Conservation (phyloP, 2,113 vertebrate genomes). For the Halichoeres trimaculatus region DNA sequence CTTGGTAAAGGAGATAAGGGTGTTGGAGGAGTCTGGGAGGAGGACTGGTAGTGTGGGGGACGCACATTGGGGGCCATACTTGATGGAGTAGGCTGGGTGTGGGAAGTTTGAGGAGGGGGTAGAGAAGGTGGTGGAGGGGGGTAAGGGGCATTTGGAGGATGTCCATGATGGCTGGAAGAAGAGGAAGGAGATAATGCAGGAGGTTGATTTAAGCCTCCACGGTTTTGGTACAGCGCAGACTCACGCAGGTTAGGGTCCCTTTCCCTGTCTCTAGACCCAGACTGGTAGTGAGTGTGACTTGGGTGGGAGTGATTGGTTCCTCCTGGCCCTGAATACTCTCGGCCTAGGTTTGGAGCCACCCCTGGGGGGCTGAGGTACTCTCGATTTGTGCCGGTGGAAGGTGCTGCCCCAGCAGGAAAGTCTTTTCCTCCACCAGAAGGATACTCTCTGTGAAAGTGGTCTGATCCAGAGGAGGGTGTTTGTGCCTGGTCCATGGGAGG, state of each 20-base stretch:
- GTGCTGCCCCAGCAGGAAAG: constrained; percentile 69
- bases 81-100: constrained; percentile 74
- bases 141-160: constrained; percentile 70
- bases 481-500: constrained; percentile 78
- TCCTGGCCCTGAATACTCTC: constrained; percentile 80
- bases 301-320: constrained; percentile 73
- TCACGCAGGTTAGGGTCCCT: constrained; percentile 77
- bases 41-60: constrained; percentile 78
- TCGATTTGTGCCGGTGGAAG: constrained; percentile 74
- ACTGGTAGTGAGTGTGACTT: constrained; percentile 77
- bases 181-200: constrained; percentile 82
- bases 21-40: constrained; percentile 81
- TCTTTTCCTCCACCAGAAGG: constrained; percentile 76
- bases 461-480: constrained; percentile 73
- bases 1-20: constrained; percentile 83
- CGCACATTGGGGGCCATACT: constrained; percentile 79
- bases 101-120: constrained; percentile 69
- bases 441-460: constrained; percentile 85
- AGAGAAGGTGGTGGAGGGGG: constrained; percentile 71
- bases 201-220: constrained; percentile 76
- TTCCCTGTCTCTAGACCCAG: constrained; percentile 78
- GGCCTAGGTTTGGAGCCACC: constrained; percentile 75
- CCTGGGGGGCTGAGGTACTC: constrained; percentile 83
- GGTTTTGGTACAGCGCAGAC: constrained; percentile 79
- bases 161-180: constrained; percentile 74